phyloP scores from a whole-genome alignment of 2,797 vertebrate species.

The Macropodus opercularis region DNA sequence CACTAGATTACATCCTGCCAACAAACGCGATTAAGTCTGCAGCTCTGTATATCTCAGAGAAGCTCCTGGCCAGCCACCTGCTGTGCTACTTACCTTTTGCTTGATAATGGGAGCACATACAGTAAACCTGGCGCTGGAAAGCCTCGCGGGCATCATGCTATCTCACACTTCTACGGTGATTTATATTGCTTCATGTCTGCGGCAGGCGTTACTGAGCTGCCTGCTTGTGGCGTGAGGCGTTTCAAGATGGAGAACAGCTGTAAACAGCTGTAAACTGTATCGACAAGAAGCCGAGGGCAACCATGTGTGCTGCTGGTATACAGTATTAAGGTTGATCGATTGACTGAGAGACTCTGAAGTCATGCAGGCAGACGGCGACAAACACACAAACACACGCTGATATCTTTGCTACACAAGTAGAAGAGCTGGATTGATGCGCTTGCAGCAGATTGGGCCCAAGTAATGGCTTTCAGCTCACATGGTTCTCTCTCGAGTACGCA shows the following conservation, averaged over 20 bases:
- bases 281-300: constrained; percentile 57
- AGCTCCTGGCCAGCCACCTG: constrained; percentile 56
- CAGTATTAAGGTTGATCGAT: constrained; percentile 65
- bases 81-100: constrained; percentile 55
- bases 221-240: constrained; percentile 24
- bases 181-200: constrained; percentile 61
- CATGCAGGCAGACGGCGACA: constrained; percentile 43
- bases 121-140: constrained; percentile 46
- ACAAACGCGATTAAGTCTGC: constrained; percentile 54
- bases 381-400: constrained; percentile 53
- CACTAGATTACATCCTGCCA: constrained; percentile 29
- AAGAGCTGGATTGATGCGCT: constrained; percentile 31
- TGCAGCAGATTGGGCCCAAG: constrained; percentile 30
- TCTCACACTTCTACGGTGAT: constrained; percentile 66
- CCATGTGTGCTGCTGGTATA: constrained; percentile 43
- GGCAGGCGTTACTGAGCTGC: constrained; percentile 33
- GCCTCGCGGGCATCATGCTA: constrained; percentile 48
- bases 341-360: constrained; percentile 58
- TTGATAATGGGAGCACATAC: constrained; percentile 65
- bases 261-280: constrained; percentile 62
- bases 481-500: constrained; percentile 18
- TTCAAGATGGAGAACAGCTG: constrained; percentile 57
- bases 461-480: constrained; percentile 36
- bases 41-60: constrained; percentile 37
- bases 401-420: constrained; percentile 47